Evolutionary conservation across 1,140 invertebrate species (phyloP).

Genomic region (Zaprionus gabonicus): DNA sequence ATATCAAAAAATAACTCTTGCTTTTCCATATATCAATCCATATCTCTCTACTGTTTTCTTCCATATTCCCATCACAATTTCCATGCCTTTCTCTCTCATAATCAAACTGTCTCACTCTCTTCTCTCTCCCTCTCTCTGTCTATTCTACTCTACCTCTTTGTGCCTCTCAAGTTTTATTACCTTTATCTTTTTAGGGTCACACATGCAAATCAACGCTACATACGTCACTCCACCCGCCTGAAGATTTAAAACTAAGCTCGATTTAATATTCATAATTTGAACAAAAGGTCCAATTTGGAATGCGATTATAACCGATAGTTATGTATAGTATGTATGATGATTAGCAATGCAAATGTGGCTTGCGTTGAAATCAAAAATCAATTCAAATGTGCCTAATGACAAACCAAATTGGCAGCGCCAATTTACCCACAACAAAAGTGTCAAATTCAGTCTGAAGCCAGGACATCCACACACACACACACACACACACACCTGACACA

Average conservation of each 20-base stretch:
- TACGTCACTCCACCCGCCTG: background rate
- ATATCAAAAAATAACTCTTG: too few species aligned
- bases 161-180: background rate
- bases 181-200: conserved; percentile 10
- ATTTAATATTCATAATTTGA: conserved; percentile 27
- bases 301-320: conserved; percentile 1
- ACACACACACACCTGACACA: background rate
- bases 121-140: background rate
- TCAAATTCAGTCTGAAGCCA: conserved; percentile 50
- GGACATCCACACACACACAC: conserved; percentile 4
- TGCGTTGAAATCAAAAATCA: conserved; percentile 24
- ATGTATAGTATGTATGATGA: conserved; percentile 1
- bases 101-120: background rate
- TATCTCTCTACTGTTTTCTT: too few species aligned
- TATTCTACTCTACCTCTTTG: too few species aligned
- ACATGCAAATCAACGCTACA: background rate
- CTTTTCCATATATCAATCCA: too few species aligned
- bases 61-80: too few species aligned
- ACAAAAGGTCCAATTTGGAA: conserved; percentile 37
- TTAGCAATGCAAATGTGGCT: conserved; percentile 43
- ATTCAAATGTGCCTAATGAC: conserved; percentile 27
- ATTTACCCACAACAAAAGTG: conserved; percentile 41
- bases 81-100: background rate
- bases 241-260: conserved; percentile 13
- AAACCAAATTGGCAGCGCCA: conserved; percentile 32